Evolutionary conservation across 2,797 vertebrate species (phyloP).

Genomic region (Pitangus sulphuratus): DNA sequence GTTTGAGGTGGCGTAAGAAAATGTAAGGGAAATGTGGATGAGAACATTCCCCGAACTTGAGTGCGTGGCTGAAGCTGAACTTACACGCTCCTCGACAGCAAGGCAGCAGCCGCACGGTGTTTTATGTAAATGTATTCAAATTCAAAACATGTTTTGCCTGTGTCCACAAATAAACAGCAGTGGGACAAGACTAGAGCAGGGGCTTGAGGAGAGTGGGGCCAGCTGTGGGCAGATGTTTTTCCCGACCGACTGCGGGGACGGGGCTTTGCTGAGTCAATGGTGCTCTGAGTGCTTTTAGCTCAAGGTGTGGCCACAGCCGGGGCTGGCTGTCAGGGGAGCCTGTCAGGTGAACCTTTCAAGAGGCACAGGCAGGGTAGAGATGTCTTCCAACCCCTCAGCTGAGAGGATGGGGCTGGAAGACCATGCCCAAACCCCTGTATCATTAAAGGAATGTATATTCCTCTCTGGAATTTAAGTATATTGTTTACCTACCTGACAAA

Average conservation of each 20-base stretch:
- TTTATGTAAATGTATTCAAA: not conserved
- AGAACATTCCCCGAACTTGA: not conserved
- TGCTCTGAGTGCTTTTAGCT: not conserved
- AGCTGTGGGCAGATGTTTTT: not conserved
- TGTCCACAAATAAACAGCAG: not conserved
- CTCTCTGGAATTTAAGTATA: not conserved
- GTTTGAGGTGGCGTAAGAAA: slow-evolving; percentile 5
- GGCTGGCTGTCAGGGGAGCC: not conserved
- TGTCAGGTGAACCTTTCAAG: not conserved
- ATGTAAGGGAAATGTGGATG: not conserved
- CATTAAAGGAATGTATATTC: not conserved
- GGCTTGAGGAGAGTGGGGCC: not conserved
- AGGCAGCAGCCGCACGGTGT: not conserved
- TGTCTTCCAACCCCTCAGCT: fast-evolving
- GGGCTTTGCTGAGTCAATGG: fast-evolving
- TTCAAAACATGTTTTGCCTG: not conserved
- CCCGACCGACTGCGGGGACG: fast-evolving
- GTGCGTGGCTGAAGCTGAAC: not conserved
- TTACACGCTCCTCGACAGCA: not conserved
- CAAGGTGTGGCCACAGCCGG: no score
- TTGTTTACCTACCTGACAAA: not conserved
- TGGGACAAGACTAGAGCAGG: not conserved
- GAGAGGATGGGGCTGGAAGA: not conserved
- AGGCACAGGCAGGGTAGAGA: not conserved
- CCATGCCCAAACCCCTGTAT: not conserved